Conservation (phyloP, 92 coral and sea anemone species). For the Parazoanthus atlanticus region DNA sequence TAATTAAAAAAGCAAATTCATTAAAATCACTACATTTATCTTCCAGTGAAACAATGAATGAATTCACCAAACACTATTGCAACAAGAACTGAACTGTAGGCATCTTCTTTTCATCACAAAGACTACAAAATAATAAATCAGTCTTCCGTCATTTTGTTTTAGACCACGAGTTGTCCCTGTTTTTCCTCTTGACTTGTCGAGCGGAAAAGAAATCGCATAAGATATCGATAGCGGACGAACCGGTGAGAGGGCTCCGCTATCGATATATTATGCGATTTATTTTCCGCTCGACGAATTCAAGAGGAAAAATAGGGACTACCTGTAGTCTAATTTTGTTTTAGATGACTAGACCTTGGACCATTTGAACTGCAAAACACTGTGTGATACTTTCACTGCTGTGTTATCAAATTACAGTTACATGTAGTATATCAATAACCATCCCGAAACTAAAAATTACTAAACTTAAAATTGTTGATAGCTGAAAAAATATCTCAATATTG, state of each 20-base stretch:
- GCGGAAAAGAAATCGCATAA: no score
- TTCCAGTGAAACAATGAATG: no score
- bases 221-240: no score
- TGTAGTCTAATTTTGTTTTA: not conserved
- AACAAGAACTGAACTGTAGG: not conserved
- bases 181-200: no score
- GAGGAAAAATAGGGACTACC: no score
- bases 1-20: not conserved
- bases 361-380: not conserved
- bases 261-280: no score
- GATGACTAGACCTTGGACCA: not conserved
- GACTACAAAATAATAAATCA: not conserved
- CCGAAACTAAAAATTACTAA: not conserved
- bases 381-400: not conserved
- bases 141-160: no score
- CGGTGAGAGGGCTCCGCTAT: no score
- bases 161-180: no score
- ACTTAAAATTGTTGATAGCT: not conserved
- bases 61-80: not conserved
- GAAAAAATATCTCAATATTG: not conserved
- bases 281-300: no score
- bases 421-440: not conserved
- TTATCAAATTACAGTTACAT: not conserved
- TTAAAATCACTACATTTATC: not conserved
- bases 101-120: not conserved